Percentiles rank a stretch among this genome's conserved stretches.
phyloP scores from a whole-genome alignment of 2,113 vertebrate genomes.

The Neoarius graeffei region DNA sequence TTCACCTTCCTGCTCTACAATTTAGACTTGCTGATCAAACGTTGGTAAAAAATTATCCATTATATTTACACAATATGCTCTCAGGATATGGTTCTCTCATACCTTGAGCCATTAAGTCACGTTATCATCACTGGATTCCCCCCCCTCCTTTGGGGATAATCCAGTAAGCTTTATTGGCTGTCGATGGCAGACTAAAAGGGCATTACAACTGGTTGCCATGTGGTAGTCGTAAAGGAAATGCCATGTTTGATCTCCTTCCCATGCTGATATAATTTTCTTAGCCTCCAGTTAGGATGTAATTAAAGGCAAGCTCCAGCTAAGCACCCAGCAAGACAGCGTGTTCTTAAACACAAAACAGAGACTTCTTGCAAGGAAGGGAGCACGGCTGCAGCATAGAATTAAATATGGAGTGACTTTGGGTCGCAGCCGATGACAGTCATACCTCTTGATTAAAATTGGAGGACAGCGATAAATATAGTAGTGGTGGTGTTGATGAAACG shows the following conservation, averaged over 20 bases:
- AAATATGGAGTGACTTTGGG: constrained; percentile 6
- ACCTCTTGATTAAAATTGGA: not conserved
- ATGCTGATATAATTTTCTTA: constrained; percentile 39
- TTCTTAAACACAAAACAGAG: constrained; percentile 11
- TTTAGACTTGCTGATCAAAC: not conserved
- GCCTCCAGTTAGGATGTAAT: constrained; percentile 27
- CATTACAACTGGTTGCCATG: not conserved
- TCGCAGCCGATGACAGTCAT: not conserved
- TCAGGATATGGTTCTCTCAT: not conserved
- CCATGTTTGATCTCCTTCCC: constrained; percentile 28
- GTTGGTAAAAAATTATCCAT: not conserved
- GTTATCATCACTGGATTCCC: not conserved
- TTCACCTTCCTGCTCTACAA: not conserved
- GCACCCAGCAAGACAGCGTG: constrained; percentile 6
- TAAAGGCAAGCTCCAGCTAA: constrained; percentile 16
- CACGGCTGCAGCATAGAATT: not conserved
- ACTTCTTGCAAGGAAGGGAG: not conserved
- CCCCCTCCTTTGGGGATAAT: not conserved
- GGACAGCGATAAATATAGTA: not conserved
- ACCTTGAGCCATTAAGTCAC: not conserved
- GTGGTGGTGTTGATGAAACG: not conserved
- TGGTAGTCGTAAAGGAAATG: constrained; percentile 32
- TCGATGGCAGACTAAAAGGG: not conserved
- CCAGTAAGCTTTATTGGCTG: not conserved
- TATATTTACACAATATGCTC: not conserved